Evolutionary conservation across 2,888 invertebrate genomes (phyloP), one percentile per base, ranked within the genome.

Genomic region (Lordiphosa fenestrarum): DNA sequence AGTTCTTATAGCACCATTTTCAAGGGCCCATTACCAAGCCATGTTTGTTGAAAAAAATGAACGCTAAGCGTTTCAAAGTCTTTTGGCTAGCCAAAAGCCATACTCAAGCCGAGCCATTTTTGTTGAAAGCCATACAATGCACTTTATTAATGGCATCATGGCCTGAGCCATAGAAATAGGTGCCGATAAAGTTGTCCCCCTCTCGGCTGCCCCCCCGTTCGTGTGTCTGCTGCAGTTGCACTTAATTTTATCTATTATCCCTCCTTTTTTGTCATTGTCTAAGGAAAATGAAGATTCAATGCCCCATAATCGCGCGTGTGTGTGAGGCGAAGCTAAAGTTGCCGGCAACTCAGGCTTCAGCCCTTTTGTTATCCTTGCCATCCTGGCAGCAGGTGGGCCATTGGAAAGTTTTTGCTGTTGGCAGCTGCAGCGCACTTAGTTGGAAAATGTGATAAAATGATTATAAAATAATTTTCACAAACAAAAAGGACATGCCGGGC

Each of bases 211-310:
- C 9, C 23, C 13, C 33, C 37, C 38, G 23, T 39, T 44, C 51
- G 40, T 55, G 53, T 66, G 80, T 69, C 76, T 62, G 69, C 71
- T 74, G 75, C 83, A 84, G 72, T 83, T 80, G 81, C 81, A 84
- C 85, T 85, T 75, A 69, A 80, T 81, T 80, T 75, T 71, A 85
- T 83, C 84, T 71, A 83, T 83, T 81, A 83, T 83, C 61, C 81
- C 59, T 35, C 60, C 38, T 77, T 77, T 85, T 76, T 81, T 72
- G 81, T 69, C 85, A 70, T 85, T 80, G 85, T 80, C 83, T 75
- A 71, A 66, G 50, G 69, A 74, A 74, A 83, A 82, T 78, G 80
- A 77, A 78, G 76, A 83, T 74, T 78, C 75, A 69, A 78, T 78
- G 66, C 66, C 10, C 30, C 69, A 73, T 71, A 71, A 72, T 33